phyloP scores from a whole-genome alignment of 2,888 invertebrate genomes.

The Apotomis turbidana region DNA sequence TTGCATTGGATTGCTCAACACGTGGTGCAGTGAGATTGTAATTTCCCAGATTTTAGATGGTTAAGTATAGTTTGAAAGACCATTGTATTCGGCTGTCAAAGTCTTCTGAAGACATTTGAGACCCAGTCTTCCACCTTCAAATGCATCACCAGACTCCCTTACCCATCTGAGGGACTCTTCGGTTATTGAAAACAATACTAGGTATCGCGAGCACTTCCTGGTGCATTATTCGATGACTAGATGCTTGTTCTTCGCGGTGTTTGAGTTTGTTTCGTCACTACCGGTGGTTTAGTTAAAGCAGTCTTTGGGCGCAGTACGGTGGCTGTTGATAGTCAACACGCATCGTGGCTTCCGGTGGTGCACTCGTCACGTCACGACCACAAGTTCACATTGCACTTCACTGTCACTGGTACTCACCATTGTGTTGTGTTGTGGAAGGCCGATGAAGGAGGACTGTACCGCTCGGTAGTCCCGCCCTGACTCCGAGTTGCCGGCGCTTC shows the following conservation, averaged over 20 bases:
- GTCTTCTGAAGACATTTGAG: too few species aligned
- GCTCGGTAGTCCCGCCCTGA: slow-evolving; percentile 82
- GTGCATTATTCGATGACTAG: slow-evolving; percentile 1
- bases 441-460: slow-evolving; percentile 81
- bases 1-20: too few species aligned
- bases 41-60: too few species aligned
- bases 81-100: too few species aligned
- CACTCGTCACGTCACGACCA: slow-evolving; percentile 56
- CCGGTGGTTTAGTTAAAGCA: background rate
- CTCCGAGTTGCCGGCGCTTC: slow-evolving; percentile 71
- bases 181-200: background rate
- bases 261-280: background rate
- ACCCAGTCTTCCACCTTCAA: too few species aligned
- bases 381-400: slow-evolving; percentile 54
- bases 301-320: background rate
- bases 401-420: slow-evolving; percentile 72
- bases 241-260: background rate
- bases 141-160: too few species aligned
- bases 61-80: too few species aligned
- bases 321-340: background rate
- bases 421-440: slow-evolving; percentile 75
- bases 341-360: slow-evolving; percentile 46
- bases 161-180: too few species aligned
- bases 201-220: slow-evolving; percentile 17
- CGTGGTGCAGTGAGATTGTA: too few species aligned